A percentile compares a stretch with the other conserved stretches of the same genome.
phyloP scores from a whole-genome alignment of 2,888 invertebrate species.

The Archaeoteleia sp. region DNA sequence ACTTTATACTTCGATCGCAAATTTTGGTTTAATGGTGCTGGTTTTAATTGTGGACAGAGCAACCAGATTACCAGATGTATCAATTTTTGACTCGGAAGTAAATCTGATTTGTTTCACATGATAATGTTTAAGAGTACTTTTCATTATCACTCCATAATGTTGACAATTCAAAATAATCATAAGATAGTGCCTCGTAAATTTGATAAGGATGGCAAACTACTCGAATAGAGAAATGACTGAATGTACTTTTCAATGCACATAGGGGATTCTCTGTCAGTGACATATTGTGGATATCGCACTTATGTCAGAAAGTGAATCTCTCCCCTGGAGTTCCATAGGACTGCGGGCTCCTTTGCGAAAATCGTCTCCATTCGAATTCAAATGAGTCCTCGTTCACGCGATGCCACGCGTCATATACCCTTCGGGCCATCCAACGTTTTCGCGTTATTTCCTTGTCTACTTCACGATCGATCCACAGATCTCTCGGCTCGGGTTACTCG shows the following conservation, averaged over 20 bases:
- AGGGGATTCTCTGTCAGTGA: conserved; percentile 68
- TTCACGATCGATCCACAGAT: conserved; percentile 50
- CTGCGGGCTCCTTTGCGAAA: conserved; percentile 68
- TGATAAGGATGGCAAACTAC: conserved; percentile 35
- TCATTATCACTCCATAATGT: too few species aligned
- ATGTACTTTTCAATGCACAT: conserved; percentile 63
- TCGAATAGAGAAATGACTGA: conserved; percentile 61
- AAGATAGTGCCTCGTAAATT: conserved; percentile 48
- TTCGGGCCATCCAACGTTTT: conserved; percentile 60
- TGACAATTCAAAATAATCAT: too few species aligned
- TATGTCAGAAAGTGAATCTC: conserved; percentile 61
- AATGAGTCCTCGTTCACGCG: conserved; percentile 72
- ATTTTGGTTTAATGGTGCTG: too few species aligned
- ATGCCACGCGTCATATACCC: conserved; percentile 68
- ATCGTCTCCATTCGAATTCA: conserved; percentile 74
- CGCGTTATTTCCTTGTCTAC: conserved; percentile 50
- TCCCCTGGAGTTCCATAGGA: conserved; percentile 55
- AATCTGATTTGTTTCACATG: too few species aligned
- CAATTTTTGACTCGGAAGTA: too few species aligned
- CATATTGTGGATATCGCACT: conserved; percentile 70
- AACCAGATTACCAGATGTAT: too few species aligned
- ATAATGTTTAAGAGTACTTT: too few species aligned
- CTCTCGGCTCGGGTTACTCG: conserved; percentile 40
- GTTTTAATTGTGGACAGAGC: too few species aligned
- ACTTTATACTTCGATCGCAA: too few species aligned